Evolutionary conservation across 1,140 invertebrate species (phyloP).

Genomic region (Colletes gigas): DNA sequence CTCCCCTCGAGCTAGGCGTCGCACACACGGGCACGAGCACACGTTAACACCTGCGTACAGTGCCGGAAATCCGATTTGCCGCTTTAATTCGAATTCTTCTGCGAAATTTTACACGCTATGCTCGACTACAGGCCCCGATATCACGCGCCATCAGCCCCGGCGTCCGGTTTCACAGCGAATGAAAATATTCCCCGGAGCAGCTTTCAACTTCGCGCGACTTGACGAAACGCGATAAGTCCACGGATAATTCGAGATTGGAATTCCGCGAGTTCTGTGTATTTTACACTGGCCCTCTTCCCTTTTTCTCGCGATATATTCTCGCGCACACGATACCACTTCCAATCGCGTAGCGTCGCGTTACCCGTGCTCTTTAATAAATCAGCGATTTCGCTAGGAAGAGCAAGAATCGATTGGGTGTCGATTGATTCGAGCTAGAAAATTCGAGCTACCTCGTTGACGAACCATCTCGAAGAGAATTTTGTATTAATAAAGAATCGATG

Average conservation of each 20-base stretch:
- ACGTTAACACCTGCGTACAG: no score
- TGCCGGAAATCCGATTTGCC: slow-evolving; percentile 10
- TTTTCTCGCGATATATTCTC: slow-evolving; percentile 7
- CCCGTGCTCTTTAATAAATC: slow-evolving; percentile 5
- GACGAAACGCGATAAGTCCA: slow-evolving; percentile 20
- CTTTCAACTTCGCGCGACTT: not conserved
- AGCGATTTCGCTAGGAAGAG: not conserved
- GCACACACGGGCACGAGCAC: no score
- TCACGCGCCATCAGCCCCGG: not conserved
- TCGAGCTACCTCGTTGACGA: not conserved
- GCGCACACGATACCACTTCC: not conserved
- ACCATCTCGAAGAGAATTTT: not conserved
- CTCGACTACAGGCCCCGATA: not conserved
- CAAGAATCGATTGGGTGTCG: slow-evolving; percentile 1
- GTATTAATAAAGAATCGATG: no score
- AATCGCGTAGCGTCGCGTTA: not conserved
- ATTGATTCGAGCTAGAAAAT: not conserved
- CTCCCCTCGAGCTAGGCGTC: no score
- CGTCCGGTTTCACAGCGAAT: slow-evolving; percentile 41
- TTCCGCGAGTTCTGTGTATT: not conserved
- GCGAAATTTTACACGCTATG: slow-evolving; percentile 39
- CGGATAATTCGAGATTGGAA: slow-evolving; percentile 34
- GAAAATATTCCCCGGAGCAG: slow-evolving; percentile 22
- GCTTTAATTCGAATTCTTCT: slow-evolving; percentile 58
- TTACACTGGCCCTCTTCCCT: not conserved